phyloP scores from a whole-genome alignment of 37 sponge, comb jelly and placozoan genomes.

The Beroe ovata region DNA sequence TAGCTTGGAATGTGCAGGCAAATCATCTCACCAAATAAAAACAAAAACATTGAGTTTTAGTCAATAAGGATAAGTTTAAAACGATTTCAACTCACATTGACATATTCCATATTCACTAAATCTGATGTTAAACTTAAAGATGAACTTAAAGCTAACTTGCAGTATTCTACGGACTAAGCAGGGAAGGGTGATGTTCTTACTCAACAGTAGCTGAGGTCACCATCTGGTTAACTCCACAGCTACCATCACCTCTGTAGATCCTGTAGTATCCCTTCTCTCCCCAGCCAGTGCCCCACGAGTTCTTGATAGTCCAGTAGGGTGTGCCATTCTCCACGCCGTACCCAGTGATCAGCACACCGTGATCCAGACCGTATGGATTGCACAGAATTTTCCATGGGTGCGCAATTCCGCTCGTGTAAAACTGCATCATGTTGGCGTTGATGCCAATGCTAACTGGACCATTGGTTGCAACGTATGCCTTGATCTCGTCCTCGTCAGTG shows the following conservation, averaged over 20 bases:
- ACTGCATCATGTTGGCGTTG: slow-evolving; percentile 68
- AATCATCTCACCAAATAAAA: too few species aligned
- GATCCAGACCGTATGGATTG: slow-evolving; percentile 6
- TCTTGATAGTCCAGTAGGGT: slow-evolving; percentile 76
- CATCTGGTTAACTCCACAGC: slow-evolving; percentile 64
- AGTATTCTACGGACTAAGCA: too few species aligned
- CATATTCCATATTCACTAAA: too few species aligned
- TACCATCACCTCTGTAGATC: slow-evolving; percentile 26
- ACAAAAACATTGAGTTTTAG: too few species aligned
- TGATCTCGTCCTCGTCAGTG: slow-evolving; percentile 64
- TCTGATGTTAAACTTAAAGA: too few species aligned
- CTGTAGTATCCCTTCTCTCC: slow-evolving; percentile 68
- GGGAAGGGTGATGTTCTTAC: too few species aligned
- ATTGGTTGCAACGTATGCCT: slow-evolving; percentile 21
- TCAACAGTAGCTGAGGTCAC: slow-evolving; percentile 60
- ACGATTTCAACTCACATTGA: too few species aligned
- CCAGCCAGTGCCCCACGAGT: slow-evolving; percentile 58
- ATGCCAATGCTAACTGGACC: slow-evolving; percentile 68
- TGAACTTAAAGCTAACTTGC: too few species aligned
- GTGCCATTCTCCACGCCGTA: slow-evolving; percentile 65
- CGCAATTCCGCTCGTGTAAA: slow-evolving; percentile 43
- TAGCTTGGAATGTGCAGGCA: too few species aligned
- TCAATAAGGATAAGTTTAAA: too few species aligned
- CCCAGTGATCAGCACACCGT: slow-evolving; percentile 44
- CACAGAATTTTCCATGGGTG: slow-evolving; percentile 34